Conservation (phyloP, 1,140 invertebrate species). For the Listronotus bonariensis region DNA sequence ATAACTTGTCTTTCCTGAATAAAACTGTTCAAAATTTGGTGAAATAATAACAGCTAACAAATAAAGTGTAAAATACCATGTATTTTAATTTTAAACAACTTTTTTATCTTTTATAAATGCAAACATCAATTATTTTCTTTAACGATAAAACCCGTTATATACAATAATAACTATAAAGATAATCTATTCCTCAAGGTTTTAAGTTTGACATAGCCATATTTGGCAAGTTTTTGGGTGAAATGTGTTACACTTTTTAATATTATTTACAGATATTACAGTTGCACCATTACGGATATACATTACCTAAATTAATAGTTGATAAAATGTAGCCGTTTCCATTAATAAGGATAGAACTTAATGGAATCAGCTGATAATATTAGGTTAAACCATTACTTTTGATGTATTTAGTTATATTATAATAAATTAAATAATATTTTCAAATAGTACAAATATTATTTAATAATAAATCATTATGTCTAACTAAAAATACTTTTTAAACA, state of each 20-base stretch:
- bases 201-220: background rate
- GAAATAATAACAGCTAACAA: too few species aligned
- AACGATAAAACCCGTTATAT: too few species aligned
- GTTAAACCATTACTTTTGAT: background rate
- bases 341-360: constrained; percentile 3
- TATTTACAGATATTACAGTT: constrained; percentile 4
- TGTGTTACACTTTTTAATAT: background rate
- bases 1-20: too few species aligned
- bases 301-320: background rate
- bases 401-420: background rate
- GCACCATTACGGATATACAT: constrained; percentile 9
- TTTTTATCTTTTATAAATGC: too few species aligned
- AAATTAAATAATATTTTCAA: background rate
- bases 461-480: too few species aligned
- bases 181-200: background rate
- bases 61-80: too few species aligned
- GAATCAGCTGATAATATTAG: background rate
- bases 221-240: constrained; percentile 5
- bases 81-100: too few species aligned
- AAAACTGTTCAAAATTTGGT: too few species aligned
- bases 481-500: too few species aligned
- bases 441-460: too few species aligned
- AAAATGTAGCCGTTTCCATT: background rate
- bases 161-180: too few species aligned
- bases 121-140: too few species aligned